A percentile compares a stretch with the other conserved stretches of the same genome.
Conservation (phyloP, 2,797 vertebrate species). For the Sphaeramia orbicularis region DNA sequence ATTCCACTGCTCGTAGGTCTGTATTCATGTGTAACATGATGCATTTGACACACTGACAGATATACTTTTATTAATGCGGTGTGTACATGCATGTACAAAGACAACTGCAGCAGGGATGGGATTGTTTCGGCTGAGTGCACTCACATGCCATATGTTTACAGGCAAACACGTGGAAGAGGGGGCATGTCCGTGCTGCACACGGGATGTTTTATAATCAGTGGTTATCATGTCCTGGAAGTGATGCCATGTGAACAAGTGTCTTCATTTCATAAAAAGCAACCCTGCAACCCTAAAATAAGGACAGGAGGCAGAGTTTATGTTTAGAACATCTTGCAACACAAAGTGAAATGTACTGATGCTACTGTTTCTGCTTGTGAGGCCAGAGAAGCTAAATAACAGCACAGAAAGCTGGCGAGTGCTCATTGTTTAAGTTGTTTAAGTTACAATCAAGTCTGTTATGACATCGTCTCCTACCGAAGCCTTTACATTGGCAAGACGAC, state of each 20-base stretch:
- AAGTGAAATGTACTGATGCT: background rate
- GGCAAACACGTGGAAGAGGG: slow-evolving; percentile 36
- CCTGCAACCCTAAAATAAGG: background rate
- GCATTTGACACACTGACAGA: slow-evolving; percentile 14
- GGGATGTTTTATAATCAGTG: background rate
- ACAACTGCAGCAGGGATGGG: slow-evolving; percentile 6
- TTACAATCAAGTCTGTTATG: slow-evolving; percentile 56
- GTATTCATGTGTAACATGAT: slow-evolving; percentile 37
- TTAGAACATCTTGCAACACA: background rate
- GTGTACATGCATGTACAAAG: slow-evolving; percentile 32
- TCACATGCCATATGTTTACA: slow-evolving; percentile 68
- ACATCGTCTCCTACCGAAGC: slow-evolving; percentile 17
- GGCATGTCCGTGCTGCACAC: slow-evolving; percentile 6
- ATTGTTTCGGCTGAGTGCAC: slow-evolving; percentile 33
- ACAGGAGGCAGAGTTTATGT: background rate
- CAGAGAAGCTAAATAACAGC: slow-evolving; percentile 15
- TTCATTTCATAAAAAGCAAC: background rate
- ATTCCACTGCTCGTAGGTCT: background rate
- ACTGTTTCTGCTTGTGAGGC: background rate
- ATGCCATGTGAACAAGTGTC: background rate
- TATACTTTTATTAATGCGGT: slow-evolving; percentile 7
- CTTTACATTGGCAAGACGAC: slow-evolving; percentile 19
- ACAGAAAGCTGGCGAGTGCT: background rate
- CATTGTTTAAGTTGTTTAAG: slow-evolving; percentile 32
- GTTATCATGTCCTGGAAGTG: background rate